phyloP scores from a whole-genome alignment of 2,113 vertebrate species.

The Sigmodon hispidus region DNA sequence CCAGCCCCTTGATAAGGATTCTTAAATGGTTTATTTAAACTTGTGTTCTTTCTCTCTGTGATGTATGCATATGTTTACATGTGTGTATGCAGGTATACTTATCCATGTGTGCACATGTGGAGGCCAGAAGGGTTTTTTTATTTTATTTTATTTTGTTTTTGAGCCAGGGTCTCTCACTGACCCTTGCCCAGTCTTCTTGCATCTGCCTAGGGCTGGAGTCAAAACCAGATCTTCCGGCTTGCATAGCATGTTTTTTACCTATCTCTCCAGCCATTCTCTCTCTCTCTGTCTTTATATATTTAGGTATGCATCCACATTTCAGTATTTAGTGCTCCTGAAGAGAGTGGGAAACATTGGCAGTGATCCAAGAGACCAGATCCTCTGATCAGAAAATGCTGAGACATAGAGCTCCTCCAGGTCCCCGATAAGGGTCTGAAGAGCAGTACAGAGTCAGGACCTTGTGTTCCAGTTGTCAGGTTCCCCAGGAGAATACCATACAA shows the following conservation, averaged over 20 bases:
- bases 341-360: not conserved
- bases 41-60: not conserved
- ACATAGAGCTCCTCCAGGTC: not conserved
- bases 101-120: not conserved
- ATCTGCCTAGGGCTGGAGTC: not conserved
- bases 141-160: not conserved
- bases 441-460: accelerated
- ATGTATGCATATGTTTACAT: not conserved
- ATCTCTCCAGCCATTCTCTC: not conserved
- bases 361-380: not conserved
- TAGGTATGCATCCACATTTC: not conserved
- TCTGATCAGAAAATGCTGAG: not conserved
- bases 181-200: not conserved
- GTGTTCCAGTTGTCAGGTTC: not conserved
- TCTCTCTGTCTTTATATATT: not conserved
- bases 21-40: slow-evolving; percentile 33
- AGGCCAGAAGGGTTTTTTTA: not conserved
- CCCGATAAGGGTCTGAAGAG: not conserved
- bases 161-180: not conserved
- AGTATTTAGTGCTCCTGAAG: not conserved
- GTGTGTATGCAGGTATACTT: not conserved
- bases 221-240: not conserved
- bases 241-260: too few species aligned
- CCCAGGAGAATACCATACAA: not conserved
- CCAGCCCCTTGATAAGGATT: not conserved